phyloP scores from a whole-genome alignment of 2,888 invertebrate genomes.

The Andrena bucephala region DNA sequence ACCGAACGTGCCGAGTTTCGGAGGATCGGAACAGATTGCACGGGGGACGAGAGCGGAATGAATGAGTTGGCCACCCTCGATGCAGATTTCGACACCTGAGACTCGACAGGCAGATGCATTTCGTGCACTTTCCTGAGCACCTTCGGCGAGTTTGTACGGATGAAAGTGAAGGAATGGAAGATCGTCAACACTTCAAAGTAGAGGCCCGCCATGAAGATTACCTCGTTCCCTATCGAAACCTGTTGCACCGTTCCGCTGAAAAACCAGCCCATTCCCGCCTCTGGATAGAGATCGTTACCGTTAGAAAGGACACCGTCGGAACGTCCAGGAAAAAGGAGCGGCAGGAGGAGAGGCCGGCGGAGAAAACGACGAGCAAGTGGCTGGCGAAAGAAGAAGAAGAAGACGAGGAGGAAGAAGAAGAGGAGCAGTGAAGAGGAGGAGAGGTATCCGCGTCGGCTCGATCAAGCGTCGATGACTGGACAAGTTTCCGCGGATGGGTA shows the following conservation, averaged over 20 bases:
- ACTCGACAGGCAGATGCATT: conserved; percentile 24
- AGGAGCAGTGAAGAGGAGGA: conserved; percentile 31
- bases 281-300: conserved; percentile 27
- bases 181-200: background rate
- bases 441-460: conserved; percentile 80
- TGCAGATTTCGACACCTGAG: conserved; percentile 23
- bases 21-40: too few relatives aligned
- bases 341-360: conserved; percentile 16
- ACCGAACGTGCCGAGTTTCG: too few relatives aligned
- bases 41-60: too few relatives aligned
- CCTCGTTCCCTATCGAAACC: background rate
- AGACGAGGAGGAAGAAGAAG: conserved; percentile 44
- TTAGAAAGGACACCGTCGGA: conserved; percentile 40
- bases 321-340: conserved; percentile 44
- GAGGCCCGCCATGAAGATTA: background rate
- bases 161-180: background rate
- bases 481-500: conserved; percentile 77
- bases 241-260: background rate
- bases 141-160: background rate
- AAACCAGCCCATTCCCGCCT: conserved; percentile 7
- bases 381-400: conserved; percentile 34
- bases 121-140: background rate
- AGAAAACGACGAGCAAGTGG: conserved; percentile 43
- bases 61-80: conserved; percentile 5
- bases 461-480: conserved; percentile 83